These are phyloP conservation scores for Achlya flavicornis DNA, from an alignment of 2,888 invertebrate genomes.

Conservation along the genomic window DNA sequence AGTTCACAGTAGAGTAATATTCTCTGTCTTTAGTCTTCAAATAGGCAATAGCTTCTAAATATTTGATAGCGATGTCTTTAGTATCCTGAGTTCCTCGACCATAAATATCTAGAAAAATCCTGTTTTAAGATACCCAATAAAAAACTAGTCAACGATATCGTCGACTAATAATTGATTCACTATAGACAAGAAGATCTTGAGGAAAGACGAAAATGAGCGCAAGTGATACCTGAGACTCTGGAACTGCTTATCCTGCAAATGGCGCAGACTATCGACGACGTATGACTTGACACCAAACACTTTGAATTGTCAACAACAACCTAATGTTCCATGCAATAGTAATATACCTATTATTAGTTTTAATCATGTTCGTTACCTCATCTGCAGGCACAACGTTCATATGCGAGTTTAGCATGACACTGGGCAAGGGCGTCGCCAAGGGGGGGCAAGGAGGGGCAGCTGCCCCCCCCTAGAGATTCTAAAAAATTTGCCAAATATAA, in stretches of 20 bases:
- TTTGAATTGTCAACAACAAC: slow-evolving; percentile 69
- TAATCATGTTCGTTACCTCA: slow-evolving; percentile 72
- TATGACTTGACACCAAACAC: slow-evolving; percentile 92
- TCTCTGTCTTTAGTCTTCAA: slow-evolving; percentile 48
- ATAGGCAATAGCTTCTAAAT: slow-evolving; percentile 69
- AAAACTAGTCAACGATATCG: no score
- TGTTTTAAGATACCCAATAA: no score
- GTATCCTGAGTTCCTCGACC: slow-evolving; percentile 94
- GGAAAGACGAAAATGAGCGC: no score
- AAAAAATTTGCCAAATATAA: no score
- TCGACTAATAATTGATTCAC: no score
- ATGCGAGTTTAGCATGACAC: slow-evolving; percentile 95
- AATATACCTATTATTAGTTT: no score
- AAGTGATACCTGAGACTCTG: slow-evolving; percentile 87
- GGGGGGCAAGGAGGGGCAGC: no score
- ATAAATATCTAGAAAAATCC: no score
- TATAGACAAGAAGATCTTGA: no score
- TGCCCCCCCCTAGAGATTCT: no score
- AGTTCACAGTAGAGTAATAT: slow-evolving; percentile 57
- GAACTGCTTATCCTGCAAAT: slow-evolving; percentile 90
- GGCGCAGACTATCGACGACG: slow-evolving; percentile 87
- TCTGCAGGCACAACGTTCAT: slow-evolving; percentile 97
- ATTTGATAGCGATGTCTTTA: slow-evolving; percentile 83
- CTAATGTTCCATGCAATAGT: no score
- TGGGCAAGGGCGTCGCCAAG: no score